A percentile compares a stretch with the other conserved stretches of the same genome.
Conservation (phyloP, 2,797 vertebrate genomes). For the Bryconaethiops microstoma region DNA sequence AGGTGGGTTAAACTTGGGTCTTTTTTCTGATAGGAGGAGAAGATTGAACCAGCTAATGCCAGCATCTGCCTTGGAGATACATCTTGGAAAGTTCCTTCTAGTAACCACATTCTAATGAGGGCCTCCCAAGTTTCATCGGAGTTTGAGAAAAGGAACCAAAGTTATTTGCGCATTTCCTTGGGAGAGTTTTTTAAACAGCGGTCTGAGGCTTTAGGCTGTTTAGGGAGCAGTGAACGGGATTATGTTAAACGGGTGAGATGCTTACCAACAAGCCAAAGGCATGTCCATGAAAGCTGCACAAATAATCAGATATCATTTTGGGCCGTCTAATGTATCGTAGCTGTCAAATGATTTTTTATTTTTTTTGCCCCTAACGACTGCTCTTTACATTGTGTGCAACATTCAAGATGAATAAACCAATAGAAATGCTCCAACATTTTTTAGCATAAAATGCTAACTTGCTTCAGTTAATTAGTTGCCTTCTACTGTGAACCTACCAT, state of each 20-base stretch:
- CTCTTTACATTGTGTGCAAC: too few species aligned
- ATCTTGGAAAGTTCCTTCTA: constrained; percentile 83
- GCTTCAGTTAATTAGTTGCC: too few species aligned
- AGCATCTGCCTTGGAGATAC: constrained; percentile 74
- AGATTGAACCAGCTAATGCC: constrained; percentile 74
- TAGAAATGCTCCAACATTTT: too few species aligned
- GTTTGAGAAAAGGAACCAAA: constrained; percentile 80
- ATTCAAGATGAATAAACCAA: too few species aligned
- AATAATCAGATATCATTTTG: too few species aligned
- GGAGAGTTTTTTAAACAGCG: constrained; percentile 93
- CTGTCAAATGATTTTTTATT: too few species aligned
- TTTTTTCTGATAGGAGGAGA: constrained; percentile 80
- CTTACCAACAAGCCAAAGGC: background rate
- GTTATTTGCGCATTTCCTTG: constrained; percentile 89
- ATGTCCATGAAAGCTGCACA: background rate
- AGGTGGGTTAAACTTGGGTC: background rate
- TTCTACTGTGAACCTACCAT: too few species aligned
- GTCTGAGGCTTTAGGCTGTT: constrained; percentile 94
- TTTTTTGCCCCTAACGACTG: too few species aligned
- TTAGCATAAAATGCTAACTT: too few species aligned
- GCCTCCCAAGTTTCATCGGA: constrained; percentile 80
- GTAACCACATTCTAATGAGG: constrained; percentile 77
- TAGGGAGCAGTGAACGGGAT: constrained; percentile 77
- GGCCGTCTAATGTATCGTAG: background rate
- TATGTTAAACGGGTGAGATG: constrained; percentile 86